Evolutionary conservation across 1,140 invertebrate genomes (phyloP), one percentile per base, ranked within the genome.

Genomic region (Trinorchestia longiramus): DNA sequence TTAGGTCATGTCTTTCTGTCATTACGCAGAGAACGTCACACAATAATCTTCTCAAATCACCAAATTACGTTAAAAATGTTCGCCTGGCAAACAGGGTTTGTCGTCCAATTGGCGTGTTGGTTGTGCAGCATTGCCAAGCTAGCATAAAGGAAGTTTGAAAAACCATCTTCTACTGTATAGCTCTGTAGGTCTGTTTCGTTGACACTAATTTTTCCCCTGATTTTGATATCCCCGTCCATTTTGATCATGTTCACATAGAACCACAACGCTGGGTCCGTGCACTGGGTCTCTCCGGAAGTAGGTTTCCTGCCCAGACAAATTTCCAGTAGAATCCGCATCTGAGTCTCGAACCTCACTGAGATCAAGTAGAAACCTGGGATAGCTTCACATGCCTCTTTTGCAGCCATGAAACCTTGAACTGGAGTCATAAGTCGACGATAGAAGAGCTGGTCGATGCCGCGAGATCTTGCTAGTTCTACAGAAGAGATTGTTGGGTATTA

Each of bases 201-300:
- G 0, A 91, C 41, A 43, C 28, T 23, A 42, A 91, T 42, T 42
- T 91, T 41, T 43, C 88, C 88, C 17, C 88, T 23, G 43, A 91
- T 91, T 91, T 91, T 91, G 43, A 44, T 42, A 0, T 4, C 88
- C 11, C 28, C 88, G 36, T 91, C 88, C 41, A 91, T 41, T 91
- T 91, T 91, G 88, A 91, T 15, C 41, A 91, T 91, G 43, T 91
- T 36, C 41, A 91, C 88, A 41, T 91, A 91, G 88, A 91, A 91
- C 88, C 88, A 91, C 41, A 19, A 17, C 3, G 41, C 41, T 43
- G 88, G 36, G 43, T 91, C 4, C 8, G 15, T 4, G 88, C 88
- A 91, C 88, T 23, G 41, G 11, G 88, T 91, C 88, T 91, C 88
- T 42, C 88, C 88, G 11, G 17, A 44, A 41, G 15, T 8, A 91